phyloP scores from a whole-genome alignment of 35 echinoderm and acorn worm species.

The Ophiothrix spiculata region DNA sequence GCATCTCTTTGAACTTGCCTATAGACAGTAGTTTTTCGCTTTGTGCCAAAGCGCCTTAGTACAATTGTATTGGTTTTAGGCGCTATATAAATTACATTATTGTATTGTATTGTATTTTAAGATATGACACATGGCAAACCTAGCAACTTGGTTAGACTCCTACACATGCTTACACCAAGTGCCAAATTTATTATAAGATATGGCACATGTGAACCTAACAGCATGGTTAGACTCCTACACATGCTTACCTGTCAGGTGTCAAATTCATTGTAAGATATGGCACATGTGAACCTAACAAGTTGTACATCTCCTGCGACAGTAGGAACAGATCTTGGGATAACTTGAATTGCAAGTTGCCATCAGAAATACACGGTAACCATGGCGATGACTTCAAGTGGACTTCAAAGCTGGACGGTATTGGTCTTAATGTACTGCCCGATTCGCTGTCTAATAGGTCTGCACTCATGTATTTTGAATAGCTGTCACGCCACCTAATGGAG shows the following conservation, averaged over 20 bases:
- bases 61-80: no score
- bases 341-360: neutral
- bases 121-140: no score
- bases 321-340: slow-evolving; percentile 5
- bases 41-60: no score
- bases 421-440: neutral
- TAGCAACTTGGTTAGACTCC: no score
- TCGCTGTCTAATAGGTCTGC: neutral
- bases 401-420: slow-evolving; percentile 9
- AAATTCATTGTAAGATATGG: neutral
- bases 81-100: no score
- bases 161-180: neutral
- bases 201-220: no score
- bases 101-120: no score
- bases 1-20: no score
- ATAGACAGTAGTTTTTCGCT: no score
- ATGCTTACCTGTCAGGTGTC: neutral
- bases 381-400: neutral
- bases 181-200: neutral
- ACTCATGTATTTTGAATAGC: neutral
- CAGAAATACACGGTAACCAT: slow-evolving; percentile 12
- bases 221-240: no score
- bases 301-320: neutral
- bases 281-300: slow-evolving; percentile 6
- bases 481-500: neutral